Evolutionary conservation across 2,797 vertebrate genomes (phyloP), one percentile per base, ranked within the genome.

Genomic region (Apogon talboti): DNA sequence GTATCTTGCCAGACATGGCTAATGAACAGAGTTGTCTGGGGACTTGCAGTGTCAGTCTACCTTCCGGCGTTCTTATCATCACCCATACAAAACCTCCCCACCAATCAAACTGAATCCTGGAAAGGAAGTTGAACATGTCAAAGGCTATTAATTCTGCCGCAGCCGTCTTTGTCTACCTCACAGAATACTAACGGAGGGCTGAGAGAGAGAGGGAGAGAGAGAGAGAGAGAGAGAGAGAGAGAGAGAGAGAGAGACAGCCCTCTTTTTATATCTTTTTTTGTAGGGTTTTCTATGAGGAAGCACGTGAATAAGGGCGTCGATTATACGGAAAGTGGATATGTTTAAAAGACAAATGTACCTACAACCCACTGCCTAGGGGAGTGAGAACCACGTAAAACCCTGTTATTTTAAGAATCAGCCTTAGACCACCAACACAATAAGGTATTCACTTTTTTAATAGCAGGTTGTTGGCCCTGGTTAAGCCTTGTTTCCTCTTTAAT

Each of bases 361-460:
- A 70, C 70, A 53, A 58, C 59, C 64, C 63, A 21, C 43, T 28
- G 90, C 88, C 90, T 42, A 21, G 64, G 83, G 88, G 85, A 83
- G 70, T 30, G 65, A 86, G 80, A 82, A 79, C 62, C 74, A 81
- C 77, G 76, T 72, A 70, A 79, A 92, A 86, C 81, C 82, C 80
- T 87, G 82, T 91, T 89, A 92, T 91, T 91, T 89, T 80, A 87
- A 83, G 84, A 82, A 86, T 79, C 81, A 82, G 80, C 71, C 75
- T 79, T 65, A 84, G 89, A 93, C 93, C 90, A 88, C 88, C 91
- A 84, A 78, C 91, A 93, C 92, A 94, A 95, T 91, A 78, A 88
- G 81, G 86, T 74, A 86, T 92, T 91, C 86, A 90, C 76, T 51
- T 81, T 74, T 88, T 85, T 91, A 91, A 94, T 89, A 86, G 91